These are phyloP conservation scores for Ferdinandea cuprea DNA, from an alignment of 2,888 invertebrate genomes.

Conservation along the genomic window DNA sequence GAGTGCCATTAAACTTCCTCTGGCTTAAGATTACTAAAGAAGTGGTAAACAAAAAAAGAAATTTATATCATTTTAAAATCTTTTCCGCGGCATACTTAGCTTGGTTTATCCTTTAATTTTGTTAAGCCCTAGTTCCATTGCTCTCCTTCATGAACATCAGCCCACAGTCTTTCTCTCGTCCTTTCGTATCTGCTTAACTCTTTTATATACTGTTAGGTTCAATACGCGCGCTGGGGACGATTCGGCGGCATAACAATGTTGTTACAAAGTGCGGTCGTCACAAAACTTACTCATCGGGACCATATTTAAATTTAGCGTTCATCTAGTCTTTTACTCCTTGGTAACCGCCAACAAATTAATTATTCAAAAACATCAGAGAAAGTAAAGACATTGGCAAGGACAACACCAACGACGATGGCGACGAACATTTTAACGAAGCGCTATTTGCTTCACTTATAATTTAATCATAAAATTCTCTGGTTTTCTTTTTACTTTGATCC, in stretches of 20 bases:
- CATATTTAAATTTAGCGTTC: constrained; percentile 43
- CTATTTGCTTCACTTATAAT: constrained; percentile 37
- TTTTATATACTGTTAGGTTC: too few relatives aligned
- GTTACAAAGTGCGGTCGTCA: constrained; percentile 19
- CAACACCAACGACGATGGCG: constrained; percentile 11
- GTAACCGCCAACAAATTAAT: constrained; percentile 41
- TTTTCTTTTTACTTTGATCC: constrained; percentile 8
- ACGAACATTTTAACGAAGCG: constrained; percentile 32
- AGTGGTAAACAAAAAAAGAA: too few relatives aligned
- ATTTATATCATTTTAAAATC: too few relatives aligned
- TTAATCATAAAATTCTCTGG: constrained; percentile 53
- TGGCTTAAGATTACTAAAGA: too few relatives aligned
- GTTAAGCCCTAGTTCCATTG: too few relatives aligned
- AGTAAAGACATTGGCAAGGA: constrained; percentile 8
- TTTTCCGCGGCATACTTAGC: too few relatives aligned
- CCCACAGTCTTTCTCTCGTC: too few relatives aligned
- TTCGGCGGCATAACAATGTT: background rate
- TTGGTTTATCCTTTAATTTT: too few relatives aligned
- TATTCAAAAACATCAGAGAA: constrained; percentile 44
- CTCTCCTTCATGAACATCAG: too few relatives aligned
- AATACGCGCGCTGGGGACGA: background rate
- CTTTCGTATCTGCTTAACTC: too few relatives aligned
- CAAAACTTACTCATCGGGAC: constrained; percentile 46
- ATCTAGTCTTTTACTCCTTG: constrained; percentile 13
- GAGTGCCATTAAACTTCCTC: too few relatives aligned